phyloP scores from a whole-genome alignment of 2,888 invertebrate species.

The Aleiodes leptofemur region DNA sequence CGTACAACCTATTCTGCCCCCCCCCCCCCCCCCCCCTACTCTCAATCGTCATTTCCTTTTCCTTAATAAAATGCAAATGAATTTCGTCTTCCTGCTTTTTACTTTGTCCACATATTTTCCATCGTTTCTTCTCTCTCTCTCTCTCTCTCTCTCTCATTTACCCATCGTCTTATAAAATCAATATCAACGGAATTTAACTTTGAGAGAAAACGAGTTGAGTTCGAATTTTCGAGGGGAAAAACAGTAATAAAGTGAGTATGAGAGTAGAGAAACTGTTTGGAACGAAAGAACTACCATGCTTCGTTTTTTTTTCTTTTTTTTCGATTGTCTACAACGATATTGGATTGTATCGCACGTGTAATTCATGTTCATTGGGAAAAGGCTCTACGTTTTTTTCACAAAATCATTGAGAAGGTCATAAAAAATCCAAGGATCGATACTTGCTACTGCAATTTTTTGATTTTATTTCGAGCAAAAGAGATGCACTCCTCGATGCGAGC shows the following conservation, averaged over 20 bases:
- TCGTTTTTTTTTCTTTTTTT: neutral
- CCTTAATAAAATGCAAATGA: constrained; percentile 44
- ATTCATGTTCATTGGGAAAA: neutral
- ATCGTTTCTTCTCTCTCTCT: neutral
- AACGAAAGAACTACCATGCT: neutral
- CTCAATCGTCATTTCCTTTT: constrained; percentile 31
- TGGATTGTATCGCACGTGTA: neutral
- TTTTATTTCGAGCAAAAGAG: no score
- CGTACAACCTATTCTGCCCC: neutral
- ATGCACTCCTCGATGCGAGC: no score
- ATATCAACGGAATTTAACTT: constrained; percentile 21
- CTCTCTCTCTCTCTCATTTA: neutral
- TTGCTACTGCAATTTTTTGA: no score
- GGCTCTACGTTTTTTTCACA: no score
- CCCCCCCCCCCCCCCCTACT: neutral
- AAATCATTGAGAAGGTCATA: no score
- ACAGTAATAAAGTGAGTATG: neutral
- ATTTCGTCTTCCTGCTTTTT: constrained; percentile 36
- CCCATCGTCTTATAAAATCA: constrained; percentile 11
- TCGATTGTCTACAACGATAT: neutral
- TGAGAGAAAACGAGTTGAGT: neutral
- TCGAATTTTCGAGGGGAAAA: neutral
- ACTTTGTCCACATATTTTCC: constrained; percentile 22
- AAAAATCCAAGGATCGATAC: no score
- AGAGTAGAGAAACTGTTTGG: neutral